Evolutionary conservation across 2,888 invertebrate genomes (phyloP).

Genomic region (Operophtera brumata): DNA sequence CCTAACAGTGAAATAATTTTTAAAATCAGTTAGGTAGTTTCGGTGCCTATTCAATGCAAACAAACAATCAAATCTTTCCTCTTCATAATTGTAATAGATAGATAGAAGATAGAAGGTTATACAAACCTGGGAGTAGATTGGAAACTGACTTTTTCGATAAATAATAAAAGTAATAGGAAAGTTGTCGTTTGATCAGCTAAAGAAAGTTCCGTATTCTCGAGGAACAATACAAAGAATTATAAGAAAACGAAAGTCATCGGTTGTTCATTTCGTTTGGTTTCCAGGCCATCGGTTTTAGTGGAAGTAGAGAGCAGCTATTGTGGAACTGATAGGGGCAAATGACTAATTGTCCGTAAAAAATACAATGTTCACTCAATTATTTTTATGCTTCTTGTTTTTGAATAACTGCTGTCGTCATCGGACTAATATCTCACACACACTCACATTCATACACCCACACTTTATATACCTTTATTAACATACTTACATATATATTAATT

Average conservation of each 20-base stretch:
- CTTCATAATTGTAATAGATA: too few relatives aligned
- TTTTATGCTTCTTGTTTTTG: constrained; percentile 5
- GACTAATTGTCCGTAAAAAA: constrained; percentile 47
- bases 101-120: background rate
- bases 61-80: too few relatives aligned
- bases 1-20: too few relatives aligned
- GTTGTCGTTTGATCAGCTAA: constrained; percentile 18
- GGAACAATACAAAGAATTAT: constrained; percentile 64
- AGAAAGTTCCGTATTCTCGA: constrained; percentile 51
- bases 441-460: too few relatives aligned
- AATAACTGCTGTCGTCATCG: background rate
- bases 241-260: constrained; percentile 72
- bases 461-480: too few relatives aligned
- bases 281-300: constrained; percentile 66
- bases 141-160: constrained; percentile 11
- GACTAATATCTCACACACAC: background rate
- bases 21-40: too few relatives aligned
- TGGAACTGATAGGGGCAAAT: constrained; percentile 50
- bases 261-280: constrained; percentile 71
- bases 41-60: too few relatives aligned
- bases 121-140: constrained; percentile 5
- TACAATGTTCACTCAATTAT: constrained; percentile 28
- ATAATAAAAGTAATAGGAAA: constrained; percentile 24
- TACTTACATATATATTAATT: too few relatives aligned
- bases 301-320: constrained; percentile 52